Evolutionary conservation across 53 echinoderm and acorn worm species (phyloP), one percentile per base, ranked within the genome.

Genomic region (Luidia sarsii): DNA sequence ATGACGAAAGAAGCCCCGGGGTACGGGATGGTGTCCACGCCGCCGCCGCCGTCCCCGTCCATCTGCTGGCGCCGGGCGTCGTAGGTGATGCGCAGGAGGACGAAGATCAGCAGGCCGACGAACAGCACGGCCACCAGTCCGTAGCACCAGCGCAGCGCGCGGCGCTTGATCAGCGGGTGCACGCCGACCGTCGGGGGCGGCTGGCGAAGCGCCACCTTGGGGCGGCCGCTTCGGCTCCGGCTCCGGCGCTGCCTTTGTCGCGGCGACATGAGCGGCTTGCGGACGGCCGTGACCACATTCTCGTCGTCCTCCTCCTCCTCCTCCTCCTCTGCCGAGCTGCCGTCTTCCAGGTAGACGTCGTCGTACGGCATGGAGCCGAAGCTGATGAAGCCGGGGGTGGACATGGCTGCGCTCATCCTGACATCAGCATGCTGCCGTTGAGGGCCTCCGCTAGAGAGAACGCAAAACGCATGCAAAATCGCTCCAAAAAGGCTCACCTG

Each of bases 311-410:
- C 80, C 21, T 94, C 90, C 38, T 84, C 49, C 9, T 79, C 86
- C 33, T 61, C 37, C 15, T 82, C 80, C 18, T 91, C 90, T 5
- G 80, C 87, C 0, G 95, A 89, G 64, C 83, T 82, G 22, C 64
- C 66, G 10, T 92, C 91, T n/a, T 94, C 94, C 3, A 94, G 85
- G 71, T 94, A 94, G 21, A 94, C 88, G 46, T 94, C 94, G 55
- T 85, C 89, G 71, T 89, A 89, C 3, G 89, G 89, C 37, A 80
- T 50, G 14, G 80, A 41, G 50, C 89, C 85, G 23, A 82, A 63
- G 19, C 43, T 69, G 13, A 74, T 29, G 41, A 74, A 74, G 13
- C 74, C 74, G 2, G 83, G 43, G 7, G 70, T 24, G 10, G 38
- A 52, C 57, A 82, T 39, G 4, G 67, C 53, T 0, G 83, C 56